phyloP scores from a whole-genome alignment of 2,113 vertebrate genomes.

The Sinocyclocheilus maitianheensis region DNA sequence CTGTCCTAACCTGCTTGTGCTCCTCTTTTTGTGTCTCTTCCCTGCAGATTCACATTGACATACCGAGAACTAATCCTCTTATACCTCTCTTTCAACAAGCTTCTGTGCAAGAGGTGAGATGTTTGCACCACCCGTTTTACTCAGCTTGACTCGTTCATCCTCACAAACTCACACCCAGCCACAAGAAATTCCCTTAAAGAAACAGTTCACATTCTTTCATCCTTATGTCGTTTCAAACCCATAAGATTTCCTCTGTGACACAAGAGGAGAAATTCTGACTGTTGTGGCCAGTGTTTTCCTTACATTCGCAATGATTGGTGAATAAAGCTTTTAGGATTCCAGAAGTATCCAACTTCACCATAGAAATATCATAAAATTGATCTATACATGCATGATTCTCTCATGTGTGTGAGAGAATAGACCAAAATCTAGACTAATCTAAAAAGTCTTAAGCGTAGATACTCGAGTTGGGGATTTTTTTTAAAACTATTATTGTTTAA shows the following conservation, averaged over 20 bases:
- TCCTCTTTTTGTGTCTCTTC: conserved; percentile 74
- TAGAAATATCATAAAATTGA: neutral
- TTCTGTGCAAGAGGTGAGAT: conserved; percentile 85
- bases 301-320: neutral
- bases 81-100: conserved; percentile 87
- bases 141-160: conserved; percentile 41
- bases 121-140: conserved; percentile 50
- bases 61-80: conserved; percentile 86
- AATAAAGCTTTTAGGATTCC: neutral
- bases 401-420: neutral
- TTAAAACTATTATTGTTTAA: no score
- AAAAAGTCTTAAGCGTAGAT: neutral
- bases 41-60: conserved; percentile 87
- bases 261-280: neutral
- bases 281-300: neutral
- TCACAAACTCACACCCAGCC: conserved; percentile 49
- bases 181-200: conserved; percentile 40
- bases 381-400: neutral
- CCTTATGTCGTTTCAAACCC: neutral
- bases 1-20: conserved; percentile 77
- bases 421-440: neutral
- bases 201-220: neutral
- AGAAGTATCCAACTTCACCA: neutral
- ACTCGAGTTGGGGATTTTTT: neutral
- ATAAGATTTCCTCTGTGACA: neutral